These are phyloP conservation scores for Crenuchus spilurus DNA, from an alignment of 2,797 vertebrate species.

Conservation along the genomic window DNA sequence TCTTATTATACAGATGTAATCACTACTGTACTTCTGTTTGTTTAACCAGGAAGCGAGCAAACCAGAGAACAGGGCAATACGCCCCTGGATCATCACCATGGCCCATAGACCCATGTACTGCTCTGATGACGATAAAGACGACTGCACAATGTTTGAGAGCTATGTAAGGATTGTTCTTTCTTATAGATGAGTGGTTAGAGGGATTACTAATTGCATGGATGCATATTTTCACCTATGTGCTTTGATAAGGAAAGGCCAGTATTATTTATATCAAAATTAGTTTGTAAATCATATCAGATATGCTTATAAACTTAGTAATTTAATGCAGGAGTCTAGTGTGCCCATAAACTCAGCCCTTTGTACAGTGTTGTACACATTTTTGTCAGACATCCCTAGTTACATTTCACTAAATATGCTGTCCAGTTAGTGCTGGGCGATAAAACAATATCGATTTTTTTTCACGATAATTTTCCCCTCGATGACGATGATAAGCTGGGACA, in stretches of 20 bases:
- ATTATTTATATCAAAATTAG: neutral
- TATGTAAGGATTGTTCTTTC: slow-evolving; percentile 65
- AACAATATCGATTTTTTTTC: no score
- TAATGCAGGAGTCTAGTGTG: neutral
- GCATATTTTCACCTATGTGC: neutral
- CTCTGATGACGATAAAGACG: slow-evolving; percentile 85
- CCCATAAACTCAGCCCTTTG: neutral
- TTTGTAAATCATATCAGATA: neutral
- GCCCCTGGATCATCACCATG: slow-evolving; percentile 93
- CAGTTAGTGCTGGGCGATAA: no score
- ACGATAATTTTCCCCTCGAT: no score
- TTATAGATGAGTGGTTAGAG: neutral
- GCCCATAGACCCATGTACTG: slow-evolving; percentile 94
- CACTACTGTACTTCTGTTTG: slow-evolving; percentile 4
- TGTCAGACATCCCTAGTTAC: no score
- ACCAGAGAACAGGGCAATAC: slow-evolving; percentile 73
- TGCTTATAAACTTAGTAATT: neutral
- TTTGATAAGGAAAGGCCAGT: neutral
- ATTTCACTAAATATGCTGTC: no score
- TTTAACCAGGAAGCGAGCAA: slow-evolving; percentile 79
- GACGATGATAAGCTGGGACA: no score
- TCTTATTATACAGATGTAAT: no score
- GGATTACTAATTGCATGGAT: neutral
- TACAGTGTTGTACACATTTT: no score
- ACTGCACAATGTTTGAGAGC: slow-evolving; percentile 84